phyloP scores from a whole-genome alignment of 2,888 invertebrate genomes.

The Lepidonotus clava region DNA sequence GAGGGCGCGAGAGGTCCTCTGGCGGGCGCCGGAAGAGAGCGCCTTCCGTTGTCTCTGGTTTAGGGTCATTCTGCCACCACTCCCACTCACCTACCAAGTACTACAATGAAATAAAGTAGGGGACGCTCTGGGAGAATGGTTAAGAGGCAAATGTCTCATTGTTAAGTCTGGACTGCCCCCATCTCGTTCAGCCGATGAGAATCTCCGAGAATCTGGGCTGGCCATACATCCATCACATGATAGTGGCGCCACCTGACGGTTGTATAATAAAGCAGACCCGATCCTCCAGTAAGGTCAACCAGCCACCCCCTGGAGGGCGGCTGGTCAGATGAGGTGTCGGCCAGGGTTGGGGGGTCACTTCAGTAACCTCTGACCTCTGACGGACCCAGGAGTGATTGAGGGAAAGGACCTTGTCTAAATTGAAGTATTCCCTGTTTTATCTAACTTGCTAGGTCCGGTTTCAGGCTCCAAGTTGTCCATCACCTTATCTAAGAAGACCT shows the following conservation, averaged over 20 bases:
- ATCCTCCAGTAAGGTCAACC: too few relatives aligned
- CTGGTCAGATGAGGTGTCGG: constrained; percentile 14
- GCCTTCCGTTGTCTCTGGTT: too few relatives aligned
- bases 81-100: too few relatives aligned
- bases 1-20: neutral
- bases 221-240: constrained; percentile 15
- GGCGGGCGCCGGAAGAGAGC: too few relatives aligned
- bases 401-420: neutral
- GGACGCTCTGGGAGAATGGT: too few relatives aligned
- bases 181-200: neutral
- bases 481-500: too few relatives aligned
- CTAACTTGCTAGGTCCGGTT: neutral
- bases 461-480: too few relatives aligned
- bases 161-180: constrained; percentile 3
- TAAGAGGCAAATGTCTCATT: too few relatives aligned
- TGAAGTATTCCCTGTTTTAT: constrained; percentile 1
- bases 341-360: neutral
- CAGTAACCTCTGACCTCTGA: neutral
- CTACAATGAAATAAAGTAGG: too few relatives aligned
- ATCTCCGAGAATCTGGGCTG: neutral
- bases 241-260: constrained; percentile 27
- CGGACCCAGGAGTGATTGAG: neutral
- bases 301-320: neutral
- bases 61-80: too few relatives aligned
- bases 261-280: constrained; percentile 22